Base-by-base conservation (phyloP, 2,113 vertebrate genomes). In the Pterocles burchelli region DNA sequence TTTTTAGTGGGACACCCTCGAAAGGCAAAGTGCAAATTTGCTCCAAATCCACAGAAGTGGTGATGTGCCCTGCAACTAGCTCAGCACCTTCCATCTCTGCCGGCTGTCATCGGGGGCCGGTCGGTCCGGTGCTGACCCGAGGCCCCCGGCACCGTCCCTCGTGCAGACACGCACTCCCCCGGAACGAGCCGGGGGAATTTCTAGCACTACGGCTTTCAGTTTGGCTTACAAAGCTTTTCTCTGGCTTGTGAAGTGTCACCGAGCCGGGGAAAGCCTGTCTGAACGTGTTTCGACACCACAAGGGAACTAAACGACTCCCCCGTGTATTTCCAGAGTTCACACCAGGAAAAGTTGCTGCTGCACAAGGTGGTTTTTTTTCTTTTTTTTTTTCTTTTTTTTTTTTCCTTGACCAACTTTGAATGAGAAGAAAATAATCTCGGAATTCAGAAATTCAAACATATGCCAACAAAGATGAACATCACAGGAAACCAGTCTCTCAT, bases 21-120 rank as follows among this genome's bases (percentile, higher is more conserved):
- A 93, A 93, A 96, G 89, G 91, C 95, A 79, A 95, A 93, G 93
- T 89, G 88, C 92, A 91, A 94, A 93, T 78, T 43, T 66, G 93
- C 86, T 93, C 89, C 88, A 83, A 58, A 75, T 25, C 63, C 85
- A 17, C 59, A 43, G 75, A 3, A 58, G 85, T 24, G 87, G 49
- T 29, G 74, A 66, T 14, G 92, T 51, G 81, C 85, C 94, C 88
- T 84, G 89, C 75, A 61, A 41, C 20, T 15, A 29, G 45, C 82
- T 14, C 72, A 58, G 91, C 93, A 38, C 79, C 62, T 5, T 17
- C 74, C 74, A 7, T 5, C 87, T 79, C 0, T 43, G 93, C 88
- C 94, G 57, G 4, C 3, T 2, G 21, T 9, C 4, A 41, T 13
- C 13, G 41, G 17, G 88, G 72, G 68, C 49, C 7, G 3, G n/a